Conservation (phyloP, 2,888 invertebrate species). For the Acrocera orbiculus region DNA sequence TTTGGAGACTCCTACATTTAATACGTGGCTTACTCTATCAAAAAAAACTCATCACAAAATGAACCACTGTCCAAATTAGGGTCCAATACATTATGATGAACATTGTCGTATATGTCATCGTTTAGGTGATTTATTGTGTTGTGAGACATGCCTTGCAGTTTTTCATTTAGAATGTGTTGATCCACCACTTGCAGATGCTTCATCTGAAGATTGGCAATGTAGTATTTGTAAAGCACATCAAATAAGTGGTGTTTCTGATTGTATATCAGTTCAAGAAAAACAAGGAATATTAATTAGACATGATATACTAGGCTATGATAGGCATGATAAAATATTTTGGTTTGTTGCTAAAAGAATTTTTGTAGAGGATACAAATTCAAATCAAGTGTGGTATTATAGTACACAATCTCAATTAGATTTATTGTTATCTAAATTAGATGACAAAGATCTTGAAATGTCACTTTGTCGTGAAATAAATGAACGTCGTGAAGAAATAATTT, state of each 20-base stretch:
- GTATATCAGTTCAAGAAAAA: constrained; percentile 76
- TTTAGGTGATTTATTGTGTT: constrained; percentile 85
- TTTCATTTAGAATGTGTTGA: constrained; percentile 95
- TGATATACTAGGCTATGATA: constrained; percentile 85
- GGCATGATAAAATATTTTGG: constrained; percentile 96
- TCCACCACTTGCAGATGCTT: constrained; percentile 83
- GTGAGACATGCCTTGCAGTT: constrained; percentile 96
- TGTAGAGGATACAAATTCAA: constrained; percentile 65
- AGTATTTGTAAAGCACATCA: constrained; percentile 82
- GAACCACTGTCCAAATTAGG: no score
- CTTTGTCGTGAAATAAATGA: constrained; percentile 63
- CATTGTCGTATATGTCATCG: constrained; percentile 85
- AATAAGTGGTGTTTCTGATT: constrained; percentile 85
- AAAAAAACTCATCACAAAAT: no score
- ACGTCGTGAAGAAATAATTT: constrained; percentile 65
- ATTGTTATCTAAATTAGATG: constrained; percentile 58
- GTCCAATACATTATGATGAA: constrained; percentile 84
- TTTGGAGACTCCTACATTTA: no score
- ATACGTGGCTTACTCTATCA: no score
- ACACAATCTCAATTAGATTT: constrained; percentile 70
- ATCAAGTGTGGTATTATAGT: constrained; percentile 76
- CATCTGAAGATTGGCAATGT: constrained; percentile 96
- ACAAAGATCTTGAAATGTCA: constrained; percentile 63
- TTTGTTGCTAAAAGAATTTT: constrained; percentile 83
- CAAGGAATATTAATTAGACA: constrained; percentile 83